These are phyloP conservation scores for Poecilia picta DNA, from an alignment of 2,797 vertebrate genomes.

Conservation along the genomic window DNA sequence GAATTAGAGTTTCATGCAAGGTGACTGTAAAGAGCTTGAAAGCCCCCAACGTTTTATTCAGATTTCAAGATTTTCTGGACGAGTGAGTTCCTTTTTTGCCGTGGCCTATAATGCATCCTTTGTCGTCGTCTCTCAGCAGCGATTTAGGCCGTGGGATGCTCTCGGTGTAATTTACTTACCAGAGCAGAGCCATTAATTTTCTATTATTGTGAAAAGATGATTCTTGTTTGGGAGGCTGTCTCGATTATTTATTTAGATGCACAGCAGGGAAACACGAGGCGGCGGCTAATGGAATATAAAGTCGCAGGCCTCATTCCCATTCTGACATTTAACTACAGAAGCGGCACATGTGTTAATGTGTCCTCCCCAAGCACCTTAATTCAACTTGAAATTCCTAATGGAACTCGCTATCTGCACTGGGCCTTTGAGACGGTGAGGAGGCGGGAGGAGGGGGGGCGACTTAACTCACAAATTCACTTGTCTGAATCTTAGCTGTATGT, in stretches of 20 bases:
- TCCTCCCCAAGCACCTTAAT: constrained; percentile 81
- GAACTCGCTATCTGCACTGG: constrained; percentile 72
- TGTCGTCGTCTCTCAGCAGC: constrained; percentile 69
- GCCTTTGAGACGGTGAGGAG: constrained; percentile 62
- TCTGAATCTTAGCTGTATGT: constrained; percentile 73
- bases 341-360: constrained; percentile 79
- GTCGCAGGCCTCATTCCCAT: constrained; percentile 83
- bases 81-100: constrained; percentile 73
- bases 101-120: constrained; percentile 74
- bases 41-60: constrained; percentile 79
- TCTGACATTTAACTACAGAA: constrained; percentile 84
- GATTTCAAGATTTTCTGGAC: constrained; percentile 79
- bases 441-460: constrained; percentile 38
- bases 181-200: constrained; percentile 83
- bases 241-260: constrained; percentile 86
- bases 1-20: constrained; percentile 83
- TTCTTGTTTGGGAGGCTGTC: constrained; percentile 84
- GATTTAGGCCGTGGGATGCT: constrained; percentile 64
- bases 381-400: constrained; percentile 83
- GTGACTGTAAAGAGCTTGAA: constrained; percentile 79
- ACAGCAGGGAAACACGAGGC: constrained; percentile 81
- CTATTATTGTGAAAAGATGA: constrained; percentile 85
- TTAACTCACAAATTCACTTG: constrained; percentile 83
- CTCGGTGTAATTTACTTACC: constrained; percentile 83
- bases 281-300: constrained; percentile 84